Evolutionary conservation across 1,140 invertebrate species (phyloP), one percentile per base, ranked within the genome.

Genomic region (Drosophila kikkawai): DNA sequence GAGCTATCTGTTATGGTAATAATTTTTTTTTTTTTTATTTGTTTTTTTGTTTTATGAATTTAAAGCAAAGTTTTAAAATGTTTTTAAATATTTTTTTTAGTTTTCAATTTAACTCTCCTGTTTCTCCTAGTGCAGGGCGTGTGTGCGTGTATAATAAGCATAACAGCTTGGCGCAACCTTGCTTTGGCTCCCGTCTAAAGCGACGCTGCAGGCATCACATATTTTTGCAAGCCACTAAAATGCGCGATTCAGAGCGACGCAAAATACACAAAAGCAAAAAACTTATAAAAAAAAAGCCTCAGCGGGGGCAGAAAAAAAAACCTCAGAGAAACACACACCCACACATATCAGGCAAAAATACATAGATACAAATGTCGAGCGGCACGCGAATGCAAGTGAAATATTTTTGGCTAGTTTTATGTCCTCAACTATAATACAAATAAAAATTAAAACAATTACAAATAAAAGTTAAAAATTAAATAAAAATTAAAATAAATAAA

Each of bases 141-240:
- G 29, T 17, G 41, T 48, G 63, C 56, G 75, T 77, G 74, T 77
- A 55, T 77, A 77, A 78, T 78, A 78, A 78, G 75, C 75, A 78
- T 78, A 78, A 78, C 75, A 78, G 75, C 75, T 70, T 53, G 67
- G 65, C 42, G 65, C 50, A 61, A 57, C 39, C 58, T 63, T 70
- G 64, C 74, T 57, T 34, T 57, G 42, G 50, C 69, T 55, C 47
- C 59, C 55, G 39, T 39, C 53, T 39, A 74, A 79, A 69, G 45
- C 68, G 50, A 51, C 53, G 70, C 63, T 75, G 53, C 69, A 44
- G 63, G 71, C 78, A 61, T 60, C 59, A 79, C 78, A 83, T 79
- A 83, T 83, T 75, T 83, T 66, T 55, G 69, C 55, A 79, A 75
- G 58, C 80, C 64, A 79, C 64, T 74, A 65, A 73, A 78, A 69